Evolutionary conservation across 2,797 vertebrate species (phyloP).

Genomic region (Chaunax sp.): DNA sequence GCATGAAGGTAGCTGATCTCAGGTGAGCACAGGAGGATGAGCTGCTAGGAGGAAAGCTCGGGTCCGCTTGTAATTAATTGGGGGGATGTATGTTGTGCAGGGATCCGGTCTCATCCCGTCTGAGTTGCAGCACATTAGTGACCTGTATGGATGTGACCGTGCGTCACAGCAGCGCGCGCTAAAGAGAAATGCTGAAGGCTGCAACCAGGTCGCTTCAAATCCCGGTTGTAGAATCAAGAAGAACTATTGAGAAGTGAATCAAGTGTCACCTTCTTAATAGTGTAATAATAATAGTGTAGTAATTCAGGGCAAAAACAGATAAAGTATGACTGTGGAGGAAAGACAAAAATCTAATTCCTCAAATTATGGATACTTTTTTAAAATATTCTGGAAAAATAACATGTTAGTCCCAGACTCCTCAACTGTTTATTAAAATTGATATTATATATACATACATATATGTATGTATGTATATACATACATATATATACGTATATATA

Average conservation of each 20-base stretch:
- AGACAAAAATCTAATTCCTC: too few relatives aligned
- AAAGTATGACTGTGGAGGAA: too few relatives aligned
- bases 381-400: too few relatives aligned
- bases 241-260: too few relatives aligned
- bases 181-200: background rate
- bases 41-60: background rate
- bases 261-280: too few relatives aligned
- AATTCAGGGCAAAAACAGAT: too few relatives aligned
- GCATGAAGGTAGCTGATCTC: conserved; percentile 2
- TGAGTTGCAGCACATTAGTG: conserved; percentile 40
- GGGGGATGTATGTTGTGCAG: conserved; percentile 2
- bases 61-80: background rate
- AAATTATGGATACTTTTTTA: too few relatives aligned
- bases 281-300: background rate
- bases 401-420: too few relatives aligned
- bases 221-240: background rate
- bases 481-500: too few relatives aligned
- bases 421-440: too few relatives aligned
- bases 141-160: conserved; percentile 32
- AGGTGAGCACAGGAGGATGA: background rate
- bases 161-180: conserved; percentile 53
- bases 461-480: too few relatives aligned
- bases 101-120: conserved; percentile 51
- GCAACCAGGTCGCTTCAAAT: background rate
- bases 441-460: too few relatives aligned